Base-by-base conservation (phyloP, 1,140 invertebrate genomes). In the Asobara japonica region DNA sequence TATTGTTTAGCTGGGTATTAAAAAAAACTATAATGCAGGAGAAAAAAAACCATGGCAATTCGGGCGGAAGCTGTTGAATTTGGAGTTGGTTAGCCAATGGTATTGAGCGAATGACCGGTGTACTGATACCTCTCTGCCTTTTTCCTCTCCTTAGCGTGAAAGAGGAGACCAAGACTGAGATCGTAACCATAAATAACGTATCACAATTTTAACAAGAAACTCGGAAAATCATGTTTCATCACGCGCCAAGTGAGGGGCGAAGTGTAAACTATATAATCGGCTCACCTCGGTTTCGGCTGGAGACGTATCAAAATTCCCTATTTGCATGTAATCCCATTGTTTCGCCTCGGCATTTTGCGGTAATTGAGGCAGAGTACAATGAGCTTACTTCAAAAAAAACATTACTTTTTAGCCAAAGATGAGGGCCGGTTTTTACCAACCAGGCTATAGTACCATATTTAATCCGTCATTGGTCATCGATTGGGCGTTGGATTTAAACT, bases 1-100 rank as follows among this genome's bases (percentile, higher is more conserved):
- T 45, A 45, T 45, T 45, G 41, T 45, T 45, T 45, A 45, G 41
- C 41, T 18, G 41, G 41, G 41, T 45, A 45, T 45, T 45, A 45
- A 16, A 45, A 45, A 45, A 45, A 45, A 16, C n/a, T 16, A 16
- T 13, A 7, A 16, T 45, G 7, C n/a, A 45, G 13, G n/a, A 5
- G 18, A 45, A 45, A 45, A 45, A n/a, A 16, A 16, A 16, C 41
- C 41, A 18, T n/a, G 41, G 41, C 13, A 45, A 7, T 45, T 45
- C 41, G 41, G 18, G n/a, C n/a, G 41, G 11, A 16, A 45, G 41
- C 41, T 45, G n/a, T 45, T 45, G 41, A 45, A 45, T 45, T 16
- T 45, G 18, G 18, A 45, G 41, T 16, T n/a, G n/a, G 41, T 16
- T 45, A 45, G 41, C 11, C 18, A 16, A 45, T 45, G 41, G 41